These are phyloP conservation scores for Phthorimaea operculella DNA, from an alignment of 1,140 invertebrate genomes.

Conservation along the genomic window DNA sequence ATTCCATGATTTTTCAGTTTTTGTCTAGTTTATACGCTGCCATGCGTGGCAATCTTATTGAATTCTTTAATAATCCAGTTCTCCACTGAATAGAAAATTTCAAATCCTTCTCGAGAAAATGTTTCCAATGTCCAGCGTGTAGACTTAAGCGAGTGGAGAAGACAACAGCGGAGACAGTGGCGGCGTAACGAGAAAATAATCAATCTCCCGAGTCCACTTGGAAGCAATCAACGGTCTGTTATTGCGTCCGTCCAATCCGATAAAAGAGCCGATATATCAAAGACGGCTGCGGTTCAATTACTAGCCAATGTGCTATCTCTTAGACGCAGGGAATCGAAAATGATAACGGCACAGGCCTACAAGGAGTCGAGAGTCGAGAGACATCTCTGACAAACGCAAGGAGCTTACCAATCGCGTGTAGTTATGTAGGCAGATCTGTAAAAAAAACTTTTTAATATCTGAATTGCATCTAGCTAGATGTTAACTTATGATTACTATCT, in stretches of 20 bases:
- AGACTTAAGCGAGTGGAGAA: constrained; percentile 24
- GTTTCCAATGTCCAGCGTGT: not conserved
- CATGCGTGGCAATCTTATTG: no score
- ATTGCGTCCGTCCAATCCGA: constrained; percentile 67
- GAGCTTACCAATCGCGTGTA: no score
- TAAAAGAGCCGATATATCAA: constrained; percentile 68
- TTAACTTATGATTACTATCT: constrained; percentile 64
- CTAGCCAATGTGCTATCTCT: constrained; percentile 56
- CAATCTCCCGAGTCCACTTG: constrained; percentile 62
- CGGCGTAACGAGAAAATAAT: constrained; percentile 63
- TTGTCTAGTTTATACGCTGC: no score
- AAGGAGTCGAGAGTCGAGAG: not conserved
- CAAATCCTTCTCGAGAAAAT: not conserved
- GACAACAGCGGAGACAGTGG: constrained; percentile 37
- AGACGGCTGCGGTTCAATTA: constrained; percentile 67
- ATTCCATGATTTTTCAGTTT: no score
- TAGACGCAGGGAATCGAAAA: constrained; percentile 54
- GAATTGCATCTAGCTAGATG: no score
- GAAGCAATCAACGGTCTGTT: constrained; percentile 67
- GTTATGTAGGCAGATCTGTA: no score
- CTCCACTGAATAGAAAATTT: no score
- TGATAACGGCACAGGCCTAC: constrained; percentile 45
- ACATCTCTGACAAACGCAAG: not conserved
- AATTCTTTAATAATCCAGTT: no score
- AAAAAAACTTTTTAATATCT: no score